These are phyloP conservation scores for Nothoprocta pentlandii DNA, from an alignment of 2,113 vertebrate species.

Conservation along the genomic window DNA sequence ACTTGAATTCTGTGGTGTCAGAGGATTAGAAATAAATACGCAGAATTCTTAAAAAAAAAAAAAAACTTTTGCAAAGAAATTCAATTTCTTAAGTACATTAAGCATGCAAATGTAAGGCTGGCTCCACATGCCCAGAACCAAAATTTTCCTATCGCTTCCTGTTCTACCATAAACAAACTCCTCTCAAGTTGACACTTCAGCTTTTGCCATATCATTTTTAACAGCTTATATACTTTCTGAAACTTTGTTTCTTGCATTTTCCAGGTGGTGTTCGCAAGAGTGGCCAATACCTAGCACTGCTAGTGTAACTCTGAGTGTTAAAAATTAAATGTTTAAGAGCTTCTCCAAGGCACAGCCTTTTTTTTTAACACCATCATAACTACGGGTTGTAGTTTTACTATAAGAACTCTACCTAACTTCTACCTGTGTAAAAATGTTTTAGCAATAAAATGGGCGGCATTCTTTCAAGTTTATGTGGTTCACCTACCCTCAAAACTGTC, in stretches of 20 bases:
- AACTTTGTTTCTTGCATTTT: background rate
- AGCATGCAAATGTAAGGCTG: background rate
- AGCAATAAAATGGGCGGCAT: background rate
- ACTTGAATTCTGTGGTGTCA: background rate
- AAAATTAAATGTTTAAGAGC: no score
- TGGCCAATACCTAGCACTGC: background rate
- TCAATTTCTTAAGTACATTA: background rate
- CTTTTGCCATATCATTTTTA: background rate
- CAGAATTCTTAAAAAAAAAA: background rate
- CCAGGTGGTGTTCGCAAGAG: background rate
- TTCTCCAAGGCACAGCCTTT: background rate
- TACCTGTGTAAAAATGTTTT: accelerated
- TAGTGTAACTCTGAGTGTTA: background rate
- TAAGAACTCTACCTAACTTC: background rate
- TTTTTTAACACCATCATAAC: background rate
- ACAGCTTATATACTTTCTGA: background rate
- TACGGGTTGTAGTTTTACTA: background rate
- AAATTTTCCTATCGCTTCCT: background rate
- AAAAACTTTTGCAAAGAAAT: background rate
- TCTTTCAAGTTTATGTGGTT: background rate
- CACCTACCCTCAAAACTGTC: background rate
- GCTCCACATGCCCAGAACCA: background rate
- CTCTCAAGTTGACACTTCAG: background rate
- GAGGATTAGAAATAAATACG: background rate
- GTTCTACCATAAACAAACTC: background rate